Conservation (phyloP, 2,888 invertebrate species). For the Arrhopalites spinosus region DNA sequence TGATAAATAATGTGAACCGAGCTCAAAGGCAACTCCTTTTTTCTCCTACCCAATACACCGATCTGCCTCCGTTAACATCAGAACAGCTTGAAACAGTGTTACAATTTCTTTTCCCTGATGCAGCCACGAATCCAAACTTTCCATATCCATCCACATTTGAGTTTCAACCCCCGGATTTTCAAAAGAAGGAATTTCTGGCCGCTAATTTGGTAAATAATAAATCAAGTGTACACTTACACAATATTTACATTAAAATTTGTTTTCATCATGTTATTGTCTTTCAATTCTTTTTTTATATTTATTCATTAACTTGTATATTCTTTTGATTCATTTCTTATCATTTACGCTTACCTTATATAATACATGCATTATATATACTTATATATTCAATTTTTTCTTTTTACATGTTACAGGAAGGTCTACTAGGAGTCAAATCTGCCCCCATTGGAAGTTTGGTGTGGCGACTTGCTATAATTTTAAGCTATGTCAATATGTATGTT, state of each 20-base stretch:
- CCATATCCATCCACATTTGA: slow-evolving; percentile 59
- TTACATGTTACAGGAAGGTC: slow-evolving; percentile 61
- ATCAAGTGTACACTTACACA: not conserved
- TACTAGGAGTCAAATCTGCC: slow-evolving; percentile 75
- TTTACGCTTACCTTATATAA: not conserved
- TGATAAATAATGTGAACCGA: slow-evolving; percentile 43
- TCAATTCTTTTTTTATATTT: not conserved
- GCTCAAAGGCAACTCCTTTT: slow-evolving; percentile 46
- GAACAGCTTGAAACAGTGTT: slow-evolving; percentile 76
- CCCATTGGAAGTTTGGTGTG: slow-evolving; percentile 78
- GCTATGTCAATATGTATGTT: slow-evolving; percentile 73
- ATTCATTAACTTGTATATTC: not conserved
- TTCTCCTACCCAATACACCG: slow-evolving; percentile 53
- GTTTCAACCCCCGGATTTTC: slow-evolving; percentile 44
- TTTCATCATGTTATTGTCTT: not conserved
- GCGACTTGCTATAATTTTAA: slow-evolving; percentile 76
- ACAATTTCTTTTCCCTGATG: slow-evolving; percentile 87
- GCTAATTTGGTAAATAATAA: slow-evolving; percentile 3
- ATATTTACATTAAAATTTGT: not conserved
- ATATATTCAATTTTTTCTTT: slow-evolving; percentile 15
- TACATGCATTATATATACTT: not conserved
- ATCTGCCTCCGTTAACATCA: slow-evolving; percentile 77
- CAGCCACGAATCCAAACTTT: slow-evolving; percentile 66
- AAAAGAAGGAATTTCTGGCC: slow-evolving; percentile 39
- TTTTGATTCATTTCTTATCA: not conserved